Evolutionary conservation across 2,113 vertebrate genomes (phyloP), one percentile per base, ranked within the genome.

Genomic region (Podarcis muralis): DNA sequence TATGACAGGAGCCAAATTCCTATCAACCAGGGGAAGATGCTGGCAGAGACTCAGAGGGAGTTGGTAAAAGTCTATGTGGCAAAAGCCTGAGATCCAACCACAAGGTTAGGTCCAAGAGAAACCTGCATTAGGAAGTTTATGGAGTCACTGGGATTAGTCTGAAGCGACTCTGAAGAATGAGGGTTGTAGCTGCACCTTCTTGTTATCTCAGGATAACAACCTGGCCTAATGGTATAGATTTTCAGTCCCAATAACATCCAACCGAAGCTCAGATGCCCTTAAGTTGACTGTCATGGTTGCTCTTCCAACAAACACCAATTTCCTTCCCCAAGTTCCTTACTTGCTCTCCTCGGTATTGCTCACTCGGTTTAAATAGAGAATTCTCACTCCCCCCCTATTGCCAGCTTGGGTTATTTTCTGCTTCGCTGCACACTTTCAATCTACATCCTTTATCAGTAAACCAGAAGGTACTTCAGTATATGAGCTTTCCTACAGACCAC

Each of bases 361-460:
- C 74, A 68, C 35, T 25, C 25, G n/a, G 27, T 66, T 43, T 35
- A 71, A 71, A 71, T 37, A 87, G 12, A 81, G n/a, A 68, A 53
- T n/a, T 69, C 65, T 68, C 40, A 6, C 22, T 48, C 53, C 76
- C 65, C 43, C 43, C 37, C 3, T 40, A 30, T 53, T 30, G 8
- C 40, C 20, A n/a, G 27, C 30, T 27, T 71, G 77, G 53, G n/a
- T 72, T 87, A 81, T 87, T 87, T 80, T 80, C 48, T 80, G 85
- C 66, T 80, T 81, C 65, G 25, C 43, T 80, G n/a, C n/a, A 71
- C 65, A 57, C 40, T 80, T 84, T 74, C 48, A 71, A 27, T 69
- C 85, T 81, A 35, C 77, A 87, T 69, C 20, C 20, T 78, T 86
- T 86, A 86, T 86, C 65, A 2, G 76, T 25, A 80, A 53, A 71